Conservation (phyloP, 2,888 invertebrate species). For the Drymonia ruficornis region DNA sequence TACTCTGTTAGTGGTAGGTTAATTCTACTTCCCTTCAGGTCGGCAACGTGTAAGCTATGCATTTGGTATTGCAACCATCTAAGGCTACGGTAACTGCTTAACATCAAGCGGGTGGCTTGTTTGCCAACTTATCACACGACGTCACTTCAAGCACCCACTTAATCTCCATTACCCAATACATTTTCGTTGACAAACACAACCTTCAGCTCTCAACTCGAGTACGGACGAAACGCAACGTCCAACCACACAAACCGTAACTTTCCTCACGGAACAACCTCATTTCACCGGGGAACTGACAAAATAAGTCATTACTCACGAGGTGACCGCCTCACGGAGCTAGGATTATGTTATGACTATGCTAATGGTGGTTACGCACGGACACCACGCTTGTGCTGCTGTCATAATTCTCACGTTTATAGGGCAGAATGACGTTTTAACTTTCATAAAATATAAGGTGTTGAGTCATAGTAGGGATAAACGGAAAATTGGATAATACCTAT, state of each 20-base stretch:
- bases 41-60: too few species aligned
- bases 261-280: constrained; percentile 45
- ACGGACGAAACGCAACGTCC: neutral
- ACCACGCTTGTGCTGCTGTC: constrained; percentile 20
- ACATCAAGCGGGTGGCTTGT: too few species aligned
- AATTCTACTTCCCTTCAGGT: too few species aligned
- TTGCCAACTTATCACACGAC: too few species aligned
- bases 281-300: constrained; percentile 32
- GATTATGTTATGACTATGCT: constrained; percentile 28
- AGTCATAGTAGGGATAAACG: too few species aligned
- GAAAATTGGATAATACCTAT: too few species aligned
- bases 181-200: neutral
- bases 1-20: too few species aligned
- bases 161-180: neutral
- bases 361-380: constrained; percentile 34
- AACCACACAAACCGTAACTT: constrained; percentile 22
- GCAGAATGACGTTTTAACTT: neutral
- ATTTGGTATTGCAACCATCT: too few species aligned
- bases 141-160: too few species aligned
- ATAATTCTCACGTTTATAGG: constrained; percentile 36
- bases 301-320: constrained; percentile 44
- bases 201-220: neutral
- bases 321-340: constrained; percentile 19
- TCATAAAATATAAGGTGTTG: neutral
- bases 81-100: too few species aligned